Conservation (phyloP, 2,113 vertebrate genomes). For the Triplophysa dalaica region DNA sequence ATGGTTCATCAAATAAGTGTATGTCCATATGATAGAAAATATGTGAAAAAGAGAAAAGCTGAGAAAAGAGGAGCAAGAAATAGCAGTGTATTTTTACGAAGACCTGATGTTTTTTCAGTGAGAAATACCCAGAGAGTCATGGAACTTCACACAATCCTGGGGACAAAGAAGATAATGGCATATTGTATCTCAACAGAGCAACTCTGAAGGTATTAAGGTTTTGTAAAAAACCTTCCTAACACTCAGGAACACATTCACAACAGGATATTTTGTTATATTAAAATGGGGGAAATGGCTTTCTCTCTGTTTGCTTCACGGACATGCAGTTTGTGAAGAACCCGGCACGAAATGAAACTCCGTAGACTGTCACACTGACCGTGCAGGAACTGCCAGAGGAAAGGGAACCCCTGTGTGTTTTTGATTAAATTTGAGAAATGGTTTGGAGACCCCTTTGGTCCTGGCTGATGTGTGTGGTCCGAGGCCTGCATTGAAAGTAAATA, state of each 20-base stretch:
- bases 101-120: neutral
- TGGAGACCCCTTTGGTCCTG: slow-evolving; percentile 23
- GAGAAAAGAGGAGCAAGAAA: neutral
- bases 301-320: neutral
- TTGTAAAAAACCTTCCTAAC: neutral
- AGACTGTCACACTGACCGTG: slow-evolving; percentile 15
- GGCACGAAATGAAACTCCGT: slow-evolving; percentile 41
- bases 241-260: neutral
- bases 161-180: neutral
- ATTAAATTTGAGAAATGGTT: slow-evolving; percentile 53
- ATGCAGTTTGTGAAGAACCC: neutral
- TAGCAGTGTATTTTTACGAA: neutral
- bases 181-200: neutral
- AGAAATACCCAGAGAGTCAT: neutral
- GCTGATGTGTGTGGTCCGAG: slow-evolving; percentile 54
- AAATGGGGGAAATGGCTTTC: neutral
- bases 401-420: slow-evolving; percentile 46
- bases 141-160: neutral
- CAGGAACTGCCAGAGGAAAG: slow-evolving; percentile 26
- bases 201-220: neutral
- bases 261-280: slow-evolving; percentile 3
- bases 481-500: slow-evolving; percentile 30
- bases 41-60: neutral
- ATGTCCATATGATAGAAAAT: too few relatives aligned
- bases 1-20: neutral